Evolutionary conservation across 2,888 invertebrate genomes (phyloP), one percentile per base, ranked within the genome.

Genomic region (Tuta absoluta): DNA sequence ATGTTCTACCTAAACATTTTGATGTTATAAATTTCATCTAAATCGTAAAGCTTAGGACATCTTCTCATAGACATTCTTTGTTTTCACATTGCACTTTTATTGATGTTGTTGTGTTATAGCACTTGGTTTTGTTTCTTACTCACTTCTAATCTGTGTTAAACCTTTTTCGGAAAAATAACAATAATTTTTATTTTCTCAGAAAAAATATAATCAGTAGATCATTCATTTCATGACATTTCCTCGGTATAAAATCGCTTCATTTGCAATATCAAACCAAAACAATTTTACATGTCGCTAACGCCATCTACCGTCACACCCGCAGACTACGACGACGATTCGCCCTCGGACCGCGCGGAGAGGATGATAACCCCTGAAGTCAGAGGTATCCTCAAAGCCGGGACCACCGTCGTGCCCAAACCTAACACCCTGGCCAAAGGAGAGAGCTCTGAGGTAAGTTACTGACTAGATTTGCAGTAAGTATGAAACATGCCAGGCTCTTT

Each of bases 331-430:
- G 91, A 90, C 56, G 90, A 87, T 66, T 77, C 85, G 61, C 90
- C 89, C 0, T 68, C 91, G 61, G 92, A 93, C 69, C 92, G 93
- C 71, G 93, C 93, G 3, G 92, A 93, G 69, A 84, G 91, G 63
- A 92, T 92, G 86, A 89, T 92, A 65, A 91, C 92, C 11, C 91
- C 89, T 0, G 92, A 92, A 77, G 89, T 92, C n/a, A 77, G 92
- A 60, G 92, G 93, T 1, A 93, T 93, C 58, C 76, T 93, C 57
- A 93, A 93, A 77, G 87, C 92, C 0, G 92, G 92, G 1, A 85
- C 87, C 7, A 91, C 91, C 4, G 87, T 90, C 8, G 85, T 90
- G 66, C 89, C 76, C 14, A 86, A 89, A 65, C 77, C 85, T 24
- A 85, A 84, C 69, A 84, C 82, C 1, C 70, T 92, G 68, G 84